Base-by-base conservation (phyloP, 2,797 vertebrate species). In the Gobio occitaniae region DNA sequence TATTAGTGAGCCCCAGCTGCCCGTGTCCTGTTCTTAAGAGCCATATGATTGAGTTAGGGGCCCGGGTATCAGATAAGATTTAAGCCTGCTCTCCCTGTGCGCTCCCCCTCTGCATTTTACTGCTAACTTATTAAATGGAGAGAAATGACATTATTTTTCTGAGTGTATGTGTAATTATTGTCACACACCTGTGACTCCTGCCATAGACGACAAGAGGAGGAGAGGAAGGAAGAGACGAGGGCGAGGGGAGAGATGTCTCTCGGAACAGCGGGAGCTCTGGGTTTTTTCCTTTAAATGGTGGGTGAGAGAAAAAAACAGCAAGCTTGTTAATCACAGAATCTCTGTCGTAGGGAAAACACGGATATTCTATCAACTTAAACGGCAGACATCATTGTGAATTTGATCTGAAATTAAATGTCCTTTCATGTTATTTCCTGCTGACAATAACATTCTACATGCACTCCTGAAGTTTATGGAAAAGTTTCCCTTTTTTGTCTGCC, bases 11-110 rank as follows among this genome's bases (percentile, higher is more conserved):
- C 92, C 97, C 96, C 98, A 99, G 98, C 98, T 99, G 98, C 96
- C 96, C 95, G 95, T 94, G 94, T 94, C 95, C 96, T 96, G 95
- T 97, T 97, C 97, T 98, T 98, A 99, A 99, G 97, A 99, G 97
- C 97, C 97, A 97, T 97, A 96, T 97, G 98, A 99, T 99, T 99
- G 97, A 98, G 97, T 99, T 99, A 99, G 97, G 96, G 89, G 93
- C 94, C 92, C 92, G 95, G 96, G 95, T 97, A 97, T 97, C 97
- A 95, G 97, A 97, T 98, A 97, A 95, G 94, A 98, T 97, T 96
- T 91, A 90, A 93, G 95, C 95, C 92, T 96, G 89, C 91, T 92
- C 93, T 94, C 95, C 86, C 86, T 78, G 52, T 59, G 63, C 77
- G 78, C 76, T 72, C 93, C 94, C 95, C 90, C 90, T 95, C 96